Base-by-base conservation (phyloP, 2,113 vertebrate genomes). In the Sminthopsis crassicaudata region DNA sequence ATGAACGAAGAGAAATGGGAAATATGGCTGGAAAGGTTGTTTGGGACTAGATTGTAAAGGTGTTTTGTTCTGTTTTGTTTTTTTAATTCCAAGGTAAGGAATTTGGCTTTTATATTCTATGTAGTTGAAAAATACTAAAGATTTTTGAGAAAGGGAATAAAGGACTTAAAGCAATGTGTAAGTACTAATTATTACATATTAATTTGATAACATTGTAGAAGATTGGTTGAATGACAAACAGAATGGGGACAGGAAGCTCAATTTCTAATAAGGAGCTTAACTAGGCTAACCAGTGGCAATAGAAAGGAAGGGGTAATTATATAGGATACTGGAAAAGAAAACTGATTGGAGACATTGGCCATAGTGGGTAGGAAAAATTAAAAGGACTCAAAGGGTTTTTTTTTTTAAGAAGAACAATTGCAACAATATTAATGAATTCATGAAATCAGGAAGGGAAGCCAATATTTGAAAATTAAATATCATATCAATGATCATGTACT, bases 131-230 rank as follows among this genome's bases (percentile, higher is more conserved):
- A 42, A 51, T 6, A 53, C 3, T 90, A 67, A n/a, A 3, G 48
- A 27, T 1, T 46, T 91, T 91, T 76, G 14, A 92, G n/a, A 3
- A 53, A 6, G 50, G 22, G 24, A 14, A 46, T 53, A 53, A 11
- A 8, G 24, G 22, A 53, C n/a, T 50, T 53, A 67, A 93, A 93
- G 23, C 46, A 50, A 4, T 42, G 1, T 7, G 42, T 84, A 42
- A n/a, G n/a, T 84, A 42, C n/a, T 23, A 42, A 67, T 67, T 36
- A 67, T 67, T 67, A 67, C 4, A 4, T 42, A 84, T 84, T 23
- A 84, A 84, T 84, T 84, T 84, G 27, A 84, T 23, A 84, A 19
- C 53, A 46, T 53, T 93, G 93, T 93, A 88, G n/a, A 96, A 92
- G 60, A 52, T 89, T 89, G 67, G 52, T 24, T 93, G 94, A 88